Conservation (phyloP, 2,888 invertebrate species). For the Itoplectis maculator region DNA sequence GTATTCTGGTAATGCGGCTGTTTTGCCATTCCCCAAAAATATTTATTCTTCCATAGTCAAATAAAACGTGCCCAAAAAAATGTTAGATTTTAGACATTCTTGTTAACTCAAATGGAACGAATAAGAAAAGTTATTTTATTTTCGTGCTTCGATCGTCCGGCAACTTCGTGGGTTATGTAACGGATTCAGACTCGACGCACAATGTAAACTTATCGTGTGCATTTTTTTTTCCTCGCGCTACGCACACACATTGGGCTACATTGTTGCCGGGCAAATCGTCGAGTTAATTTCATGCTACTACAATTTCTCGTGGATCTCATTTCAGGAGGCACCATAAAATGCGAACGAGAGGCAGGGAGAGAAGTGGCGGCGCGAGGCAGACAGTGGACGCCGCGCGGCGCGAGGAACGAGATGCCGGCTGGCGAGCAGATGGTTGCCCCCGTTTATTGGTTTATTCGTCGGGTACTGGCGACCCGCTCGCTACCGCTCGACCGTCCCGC, state of each 20-base stretch:
- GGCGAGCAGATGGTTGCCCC: slow-evolving; percentile 84
- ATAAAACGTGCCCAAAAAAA: no score
- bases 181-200: no score
- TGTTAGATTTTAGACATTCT: no score
- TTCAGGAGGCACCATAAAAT: slow-evolving; percentile 82
- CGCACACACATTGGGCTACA: slow-evolving; percentile 16
- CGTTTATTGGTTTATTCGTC: slow-evolving; percentile 84
- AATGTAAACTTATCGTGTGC: neutral
- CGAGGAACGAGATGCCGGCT: slow-evolving; percentile 80
- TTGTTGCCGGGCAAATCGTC: slow-evolving; percentile 57
- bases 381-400: slow-evolving; percentile 57
- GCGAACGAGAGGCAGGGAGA: slow-evolving; percentile 71
- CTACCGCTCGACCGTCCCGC: slow-evolving; percentile 45
- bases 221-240: neutral
- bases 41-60: no score
- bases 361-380: slow-evolving; percentile 71
- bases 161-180: no score
- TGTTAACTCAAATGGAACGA: no score
- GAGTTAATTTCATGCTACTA: slow-evolving; percentile 55
- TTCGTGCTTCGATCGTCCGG: no score
- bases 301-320: slow-evolving; percentile 79
- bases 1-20: no score
- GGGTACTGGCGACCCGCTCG: slow-evolving; percentile 77
- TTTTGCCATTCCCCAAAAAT: no score
- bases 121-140: no score